Percentiles rank a stretch among this genome's conserved stretches.
Evolutionary conservation across 64 coral and sea anemone species (phyloP).

Genomic region (Anthopleura sola): DNA sequence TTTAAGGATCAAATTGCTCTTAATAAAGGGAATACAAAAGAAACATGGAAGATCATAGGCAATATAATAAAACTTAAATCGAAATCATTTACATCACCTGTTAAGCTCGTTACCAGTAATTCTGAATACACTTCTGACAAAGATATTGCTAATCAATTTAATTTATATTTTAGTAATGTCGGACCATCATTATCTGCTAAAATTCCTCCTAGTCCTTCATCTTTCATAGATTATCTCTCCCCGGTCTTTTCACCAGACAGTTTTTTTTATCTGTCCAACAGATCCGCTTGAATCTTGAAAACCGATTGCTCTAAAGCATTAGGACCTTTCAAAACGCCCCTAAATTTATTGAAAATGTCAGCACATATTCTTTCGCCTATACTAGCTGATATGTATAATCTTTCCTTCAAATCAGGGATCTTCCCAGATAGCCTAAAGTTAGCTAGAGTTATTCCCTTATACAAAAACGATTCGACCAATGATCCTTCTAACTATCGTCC

Average conservation of each 20-base stretch:
- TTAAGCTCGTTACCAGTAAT: neutral
- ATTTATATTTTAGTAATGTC: neutral
- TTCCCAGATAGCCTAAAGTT: too few species aligned
- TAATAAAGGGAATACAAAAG: slow-evolving; percentile 1
- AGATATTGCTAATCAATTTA: slow-evolving; percentile 22
- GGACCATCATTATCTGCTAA: neutral
- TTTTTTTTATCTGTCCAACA: slow-evolving; percentile 15
- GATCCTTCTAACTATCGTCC: too few species aligned
- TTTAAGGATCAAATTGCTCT: neutral
- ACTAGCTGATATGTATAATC: too few species aligned
- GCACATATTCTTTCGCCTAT: too few species aligned
- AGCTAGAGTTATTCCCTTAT: too few species aligned
- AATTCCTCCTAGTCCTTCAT: neutral
- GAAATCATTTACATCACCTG: neutral
- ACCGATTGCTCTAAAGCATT: neutral
- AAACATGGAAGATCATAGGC: slow-evolving; percentile 12
- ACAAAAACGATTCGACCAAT: too few species aligned
- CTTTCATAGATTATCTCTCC: neutral
- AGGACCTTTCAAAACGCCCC: too few species aligned
- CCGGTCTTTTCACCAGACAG: neutral
- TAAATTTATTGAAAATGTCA: too few species aligned
- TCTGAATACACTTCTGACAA: neutral
- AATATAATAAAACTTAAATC: neutral
- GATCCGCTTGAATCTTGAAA: neutral
- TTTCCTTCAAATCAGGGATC: too few species aligned